These are phyloP conservation scores for Neelides folsomi DNA, from an alignment of 2,888 invertebrate genomes.

Conservation along the genomic window DNA sequence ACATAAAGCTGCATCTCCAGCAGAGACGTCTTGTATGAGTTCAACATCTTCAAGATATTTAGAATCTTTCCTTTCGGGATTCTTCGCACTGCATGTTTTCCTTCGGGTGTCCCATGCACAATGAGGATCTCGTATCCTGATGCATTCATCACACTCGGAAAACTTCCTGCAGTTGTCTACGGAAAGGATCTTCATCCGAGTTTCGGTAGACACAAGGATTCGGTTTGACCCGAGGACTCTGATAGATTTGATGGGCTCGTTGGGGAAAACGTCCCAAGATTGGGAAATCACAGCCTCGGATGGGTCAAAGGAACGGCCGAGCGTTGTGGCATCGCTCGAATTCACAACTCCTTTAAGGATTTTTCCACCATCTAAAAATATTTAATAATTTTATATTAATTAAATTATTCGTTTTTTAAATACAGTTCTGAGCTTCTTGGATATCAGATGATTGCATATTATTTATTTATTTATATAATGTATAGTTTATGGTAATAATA, in stretches of 20 bases:
- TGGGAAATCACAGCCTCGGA: slow-evolving; percentile 26
- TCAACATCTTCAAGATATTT: neutral
- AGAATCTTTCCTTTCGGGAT: slow-evolving; percentile 46
- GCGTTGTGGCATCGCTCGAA: slow-evolving; percentile 44
- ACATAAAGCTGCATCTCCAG: slow-evolving; percentile 19
- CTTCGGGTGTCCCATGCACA: slow-evolving; percentile 80
- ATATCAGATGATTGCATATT: too few relatives aligned
- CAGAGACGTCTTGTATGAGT: slow-evolving; percentile 18
- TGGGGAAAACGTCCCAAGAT: slow-evolving; percentile 45
- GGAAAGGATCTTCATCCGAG: slow-evolving; percentile 69
- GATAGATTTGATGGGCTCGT: slow-evolving; percentile 24
- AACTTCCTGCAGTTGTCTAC: slow-evolving; percentile 59
- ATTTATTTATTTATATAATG: too few relatives aligned
- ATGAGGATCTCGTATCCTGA: slow-evolving; percentile 87
- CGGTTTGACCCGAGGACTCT: slow-evolving; percentile 20
- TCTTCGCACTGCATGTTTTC: slow-evolving; percentile 45
- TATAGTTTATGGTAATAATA: too few relatives aligned
- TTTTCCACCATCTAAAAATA: slow-evolving; percentile 64
- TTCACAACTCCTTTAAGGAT: slow-evolving; percentile 82
- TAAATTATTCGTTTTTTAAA: neutral
- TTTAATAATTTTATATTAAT: neutral
- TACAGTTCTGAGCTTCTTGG: neutral
- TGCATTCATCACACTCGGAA: slow-evolving; percentile 58
- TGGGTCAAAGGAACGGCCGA: slow-evolving; percentile 6
- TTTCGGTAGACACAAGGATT: slow-evolving; percentile 75